Evolutionary conservation across 2,888 invertebrate genomes (phyloP).

Genomic region (Julus scanicus): DNA sequence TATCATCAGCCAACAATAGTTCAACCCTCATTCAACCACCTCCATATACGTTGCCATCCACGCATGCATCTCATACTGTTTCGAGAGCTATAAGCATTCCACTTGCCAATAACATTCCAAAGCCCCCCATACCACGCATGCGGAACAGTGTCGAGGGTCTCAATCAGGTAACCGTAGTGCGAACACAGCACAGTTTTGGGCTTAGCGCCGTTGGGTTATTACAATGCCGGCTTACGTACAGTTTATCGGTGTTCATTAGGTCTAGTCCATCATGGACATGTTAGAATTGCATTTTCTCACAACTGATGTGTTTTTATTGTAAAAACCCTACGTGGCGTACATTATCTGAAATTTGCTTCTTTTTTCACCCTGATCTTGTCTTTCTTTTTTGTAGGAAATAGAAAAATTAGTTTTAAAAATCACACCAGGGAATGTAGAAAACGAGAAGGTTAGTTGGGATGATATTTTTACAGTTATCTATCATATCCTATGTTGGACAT

Average conservation of each 20-base stretch:
- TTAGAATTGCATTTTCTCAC: too few relatives aligned
- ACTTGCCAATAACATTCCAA: conserved; percentile 67
- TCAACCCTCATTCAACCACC: conserved; percentile 61
- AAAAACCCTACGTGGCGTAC: too few relatives aligned
- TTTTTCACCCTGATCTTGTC: neutral
- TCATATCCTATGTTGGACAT: neutral
- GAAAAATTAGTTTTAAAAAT: conserved; percentile 78
- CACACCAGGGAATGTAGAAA: conserved; percentile 68
- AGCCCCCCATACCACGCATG: conserved; percentile 75
- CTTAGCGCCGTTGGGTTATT: neutral
- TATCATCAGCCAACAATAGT: conserved; percentile 59
- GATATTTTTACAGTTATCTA: neutral
- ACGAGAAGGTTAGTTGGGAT: conserved; percentile 71
- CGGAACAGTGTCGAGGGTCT: conserved; percentile 86
- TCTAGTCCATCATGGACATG: too few relatives aligned
- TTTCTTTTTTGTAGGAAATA: conserved; percentile 70
- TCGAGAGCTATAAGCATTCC: conserved; percentile 71
- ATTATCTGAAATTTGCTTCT: neutral
- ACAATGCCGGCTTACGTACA: too few relatives aligned
- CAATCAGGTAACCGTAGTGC: conserved; percentile 73
- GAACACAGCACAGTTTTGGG: neutral
- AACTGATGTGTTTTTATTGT: too few relatives aligned
- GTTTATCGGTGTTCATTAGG: too few relatives aligned
- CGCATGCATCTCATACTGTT: conserved; percentile 56
- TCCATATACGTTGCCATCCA: conserved; percentile 62